Base-by-base conservation (phyloP, 1,140 invertebrate genomes). In the Choristoneura fumiferana region DNA sequence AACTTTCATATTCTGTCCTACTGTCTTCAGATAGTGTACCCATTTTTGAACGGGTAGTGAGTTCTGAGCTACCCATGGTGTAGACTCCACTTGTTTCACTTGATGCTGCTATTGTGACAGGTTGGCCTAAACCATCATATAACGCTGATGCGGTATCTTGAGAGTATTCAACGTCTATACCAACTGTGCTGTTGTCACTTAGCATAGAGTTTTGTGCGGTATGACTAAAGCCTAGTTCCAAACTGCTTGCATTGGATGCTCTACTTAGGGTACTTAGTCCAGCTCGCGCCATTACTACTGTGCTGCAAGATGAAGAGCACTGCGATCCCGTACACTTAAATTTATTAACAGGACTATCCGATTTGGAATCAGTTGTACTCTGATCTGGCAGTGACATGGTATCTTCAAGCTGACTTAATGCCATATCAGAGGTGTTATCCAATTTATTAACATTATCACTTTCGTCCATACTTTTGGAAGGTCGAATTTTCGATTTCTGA, bases 301-400 rank as follows among this genome's bases (percentile, higher is more conserved):
- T 96, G 67, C 95, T 95, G 75, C 95, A 95, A 18, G 94, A 95
- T 37, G 94, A 95, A 43, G 94, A 95, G 78, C 95, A 95, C 74
- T 95, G 95, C 4, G 94, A 95, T 13, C 94, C 94, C 5, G 90
- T 85, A 65, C 86, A 87, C 72, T 86, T 87, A 13, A 84, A 70
- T 76, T 89, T 87, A 58, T 69, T 84, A 4, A 63, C 70, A 29
- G 84, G 84, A 65, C 86, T 89, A 29, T 78, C 79, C 12, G 67
- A 71, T 62, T 78, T 70, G 12, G 71, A 73, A 64, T 86, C 84
- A 55, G 58, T 69, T 55, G 64, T 60, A 64, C 63, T 80, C 71
- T 77, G 78, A 58, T 87, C 85, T 55, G 76, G 69, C 57, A 83
- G 65, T 59, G 77, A 84, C 52, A 62, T 64, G 9, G 71, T 71